Evolutionary conservation across 2,888 invertebrate species (phyloP).

Genomic region (Caenorhabditis doughertyi): DNA sequence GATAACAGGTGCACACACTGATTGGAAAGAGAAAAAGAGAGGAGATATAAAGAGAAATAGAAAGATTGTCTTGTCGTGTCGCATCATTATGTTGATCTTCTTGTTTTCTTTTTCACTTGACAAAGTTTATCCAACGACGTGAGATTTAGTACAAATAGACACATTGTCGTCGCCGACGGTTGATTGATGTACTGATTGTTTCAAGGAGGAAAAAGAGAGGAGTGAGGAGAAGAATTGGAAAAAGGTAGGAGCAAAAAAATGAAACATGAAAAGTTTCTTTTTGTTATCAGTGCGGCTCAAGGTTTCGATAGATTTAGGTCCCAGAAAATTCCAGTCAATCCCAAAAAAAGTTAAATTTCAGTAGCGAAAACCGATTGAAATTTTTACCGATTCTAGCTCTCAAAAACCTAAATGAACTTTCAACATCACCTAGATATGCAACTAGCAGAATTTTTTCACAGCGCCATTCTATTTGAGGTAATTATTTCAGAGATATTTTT

Average conservation of each 20-base stretch:
- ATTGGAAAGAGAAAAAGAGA: constrained; percentile 24
- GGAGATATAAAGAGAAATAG: background rate
- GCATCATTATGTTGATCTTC: constrained; percentile 52
- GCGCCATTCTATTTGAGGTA: no score
- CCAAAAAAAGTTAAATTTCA: no score
- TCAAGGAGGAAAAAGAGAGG: constrained; percentile 7
- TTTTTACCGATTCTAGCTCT: no score
- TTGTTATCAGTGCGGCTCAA: no score
- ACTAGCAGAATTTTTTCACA: no score
- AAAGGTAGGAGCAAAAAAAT: background rate
- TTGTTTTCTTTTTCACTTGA: constrained; percentile 58
- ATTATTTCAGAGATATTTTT: no score
- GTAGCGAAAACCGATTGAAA: no score
- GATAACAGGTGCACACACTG: constrained; percentile 44
- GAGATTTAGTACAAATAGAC: constrained; percentile 61
- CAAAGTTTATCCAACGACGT: constrained; percentile 63
- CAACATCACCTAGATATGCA: no score
- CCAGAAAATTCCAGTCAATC: no score
- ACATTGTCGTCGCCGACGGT: constrained; percentile 46
- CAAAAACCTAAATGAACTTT: no score
- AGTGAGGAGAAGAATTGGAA: background rate
- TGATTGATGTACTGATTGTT: constrained; percentile 55
- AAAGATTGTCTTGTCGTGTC: background rate
- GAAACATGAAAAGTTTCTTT: constrained; percentile 17
- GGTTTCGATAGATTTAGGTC: no score